A percentile compares a stretch with the other conserved stretches of the same genome.
phyloP scores from a whole-genome alignment of 2,888 invertebrate species.

The Dexiosoma caninum region DNA sequence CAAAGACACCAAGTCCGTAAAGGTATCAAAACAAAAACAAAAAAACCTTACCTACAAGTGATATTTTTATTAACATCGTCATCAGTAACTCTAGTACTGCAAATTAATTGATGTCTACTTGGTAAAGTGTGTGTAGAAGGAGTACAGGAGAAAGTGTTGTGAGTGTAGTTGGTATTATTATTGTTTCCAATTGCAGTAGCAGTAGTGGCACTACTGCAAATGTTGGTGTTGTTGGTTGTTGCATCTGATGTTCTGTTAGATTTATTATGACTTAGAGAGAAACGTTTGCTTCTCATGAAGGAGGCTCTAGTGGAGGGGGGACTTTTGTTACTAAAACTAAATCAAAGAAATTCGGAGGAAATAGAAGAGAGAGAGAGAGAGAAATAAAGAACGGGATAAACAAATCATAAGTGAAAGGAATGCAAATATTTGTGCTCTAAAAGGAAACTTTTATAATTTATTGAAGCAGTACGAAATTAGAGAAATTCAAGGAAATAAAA shows the following conservation, averaged over 20 bases:
- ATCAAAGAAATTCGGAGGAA: slow-evolving; percentile 22
- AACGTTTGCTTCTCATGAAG: slow-evolving; percentile 74
- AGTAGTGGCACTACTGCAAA: slow-evolving; percentile 17
- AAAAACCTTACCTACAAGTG: slow-evolving; percentile 73
- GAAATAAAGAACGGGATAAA: slow-evolving; percentile 24
- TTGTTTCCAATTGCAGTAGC: slow-evolving; percentile 55
- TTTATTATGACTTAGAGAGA: slow-evolving; percentile 73
- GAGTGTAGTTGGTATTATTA: slow-evolving; percentile 48
- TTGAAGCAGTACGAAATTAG: background rate
- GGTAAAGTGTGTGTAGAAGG: slow-evolving; percentile 58
- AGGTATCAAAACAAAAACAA: background rate
- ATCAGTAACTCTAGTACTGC: slow-evolving; percentile 68
- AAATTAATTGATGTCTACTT: slow-evolving; percentile 71
- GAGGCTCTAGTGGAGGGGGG: slow-evolving; percentile 71
- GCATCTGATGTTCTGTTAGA: slow-evolving; percentile 67
- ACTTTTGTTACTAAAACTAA: slow-evolving; percentile 72
- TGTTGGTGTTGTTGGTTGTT: slow-evolving; percentile 49
- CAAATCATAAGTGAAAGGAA: background rate
- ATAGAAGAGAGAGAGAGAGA: slow-evolving; percentile 27
- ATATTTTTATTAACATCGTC: slow-evolving; percentile 68
- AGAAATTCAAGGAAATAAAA: background rate
- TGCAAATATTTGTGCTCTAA: background rate
- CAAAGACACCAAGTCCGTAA: background rate
- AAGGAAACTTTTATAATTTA: background rate
- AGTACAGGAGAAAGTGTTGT: slow-evolving; percentile 21